Conservation (phyloP, 2,888 invertebrate genomes). For the Acronicta psi region DNA sequence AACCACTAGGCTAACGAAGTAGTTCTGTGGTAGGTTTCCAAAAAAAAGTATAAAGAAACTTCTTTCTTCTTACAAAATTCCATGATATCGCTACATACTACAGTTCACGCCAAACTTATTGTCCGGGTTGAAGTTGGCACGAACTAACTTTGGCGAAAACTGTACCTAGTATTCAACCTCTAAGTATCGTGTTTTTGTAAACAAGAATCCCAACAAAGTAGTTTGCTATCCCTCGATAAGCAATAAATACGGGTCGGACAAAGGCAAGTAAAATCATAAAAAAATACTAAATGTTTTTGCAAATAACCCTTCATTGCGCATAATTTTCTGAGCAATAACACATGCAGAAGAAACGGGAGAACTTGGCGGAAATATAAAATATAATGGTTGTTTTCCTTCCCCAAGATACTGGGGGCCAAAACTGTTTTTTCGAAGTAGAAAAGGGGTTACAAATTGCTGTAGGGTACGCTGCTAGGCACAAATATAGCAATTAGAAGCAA, state of each 20-base stretch:
- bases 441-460: constrained; percentile 42
- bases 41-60: no score
- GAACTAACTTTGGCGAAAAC: no score
- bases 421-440: constrained; percentile 19
- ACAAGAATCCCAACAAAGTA: background rate
- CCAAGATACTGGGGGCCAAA: constrained; percentile 12
- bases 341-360: background rate
- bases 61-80: no score
- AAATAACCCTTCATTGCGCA: background rate
- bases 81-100: no score
- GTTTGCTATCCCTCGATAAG: background rate
- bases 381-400: constrained; percentile 25
- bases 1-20: no score
- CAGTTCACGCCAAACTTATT: no score
- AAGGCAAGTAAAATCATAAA: background rate
- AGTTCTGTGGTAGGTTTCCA: no score
- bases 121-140: no score
- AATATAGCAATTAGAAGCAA: constrained; percentile 54
- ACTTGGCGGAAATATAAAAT: constrained; percentile 24
- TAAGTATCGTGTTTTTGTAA: background rate
- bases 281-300: constrained; percentile 1
- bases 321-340: background rate
- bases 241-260: background rate
- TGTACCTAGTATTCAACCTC: background rate
- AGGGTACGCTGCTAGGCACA: constrained; percentile 30